Conservation (phyloP, 2,797 vertebrate species). For the Podargus strigoides region DNA sequence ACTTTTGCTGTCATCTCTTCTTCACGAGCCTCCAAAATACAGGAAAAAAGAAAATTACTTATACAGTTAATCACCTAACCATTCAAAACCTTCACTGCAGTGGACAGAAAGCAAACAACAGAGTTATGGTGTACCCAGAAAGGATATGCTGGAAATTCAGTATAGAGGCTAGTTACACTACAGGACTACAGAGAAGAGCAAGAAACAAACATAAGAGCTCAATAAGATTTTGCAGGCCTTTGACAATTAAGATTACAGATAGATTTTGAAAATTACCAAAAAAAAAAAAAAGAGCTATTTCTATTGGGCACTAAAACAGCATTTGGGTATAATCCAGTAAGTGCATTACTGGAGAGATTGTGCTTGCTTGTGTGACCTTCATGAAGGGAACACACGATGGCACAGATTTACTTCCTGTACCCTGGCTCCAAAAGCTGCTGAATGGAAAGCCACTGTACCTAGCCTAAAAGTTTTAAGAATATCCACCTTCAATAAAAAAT, state of each 20-base stretch:
- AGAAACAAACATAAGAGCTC: not conserved
- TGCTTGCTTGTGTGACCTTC: not conserved
- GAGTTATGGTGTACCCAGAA: not conserved
- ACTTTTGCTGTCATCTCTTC: conserved; percentile 95
- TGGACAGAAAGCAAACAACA: not conserved
- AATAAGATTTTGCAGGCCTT: not conserved
- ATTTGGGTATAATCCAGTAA: not conserved
- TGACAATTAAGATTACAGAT: not conserved
- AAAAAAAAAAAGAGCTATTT: not conserved
- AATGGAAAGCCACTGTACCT: too few species aligned
- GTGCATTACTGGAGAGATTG: not conserved
- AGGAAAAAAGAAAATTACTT: not conserved
- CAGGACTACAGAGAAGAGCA: not conserved
- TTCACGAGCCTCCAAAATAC: conserved; percentile 83
- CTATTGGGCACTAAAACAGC: not conserved
- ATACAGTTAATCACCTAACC: not conserved
- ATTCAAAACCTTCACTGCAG: not conserved
- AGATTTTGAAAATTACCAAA: not conserved
- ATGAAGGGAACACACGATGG: not conserved
- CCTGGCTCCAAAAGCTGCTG: too few species aligned
- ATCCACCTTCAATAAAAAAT: too few species aligned
- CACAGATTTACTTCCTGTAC: not conserved
- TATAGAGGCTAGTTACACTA: not conserved
- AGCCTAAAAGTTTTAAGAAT: too few species aligned
- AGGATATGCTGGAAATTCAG: not conserved